Evolutionary conservation across 2,113 vertebrate species (phyloP).

Genomic region (Melanerpes aurifrons): DNA sequence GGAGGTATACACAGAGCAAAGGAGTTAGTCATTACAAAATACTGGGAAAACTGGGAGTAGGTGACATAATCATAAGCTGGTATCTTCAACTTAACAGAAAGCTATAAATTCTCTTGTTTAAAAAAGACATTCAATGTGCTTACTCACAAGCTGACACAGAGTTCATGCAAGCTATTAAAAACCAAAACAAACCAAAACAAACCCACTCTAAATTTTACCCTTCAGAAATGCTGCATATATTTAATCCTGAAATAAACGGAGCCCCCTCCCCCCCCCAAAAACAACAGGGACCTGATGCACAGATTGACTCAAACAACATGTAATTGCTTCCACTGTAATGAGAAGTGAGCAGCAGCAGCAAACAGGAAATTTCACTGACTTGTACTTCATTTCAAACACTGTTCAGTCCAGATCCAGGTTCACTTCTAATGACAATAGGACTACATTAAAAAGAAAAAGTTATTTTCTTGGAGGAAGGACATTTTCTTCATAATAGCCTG

Average conservation of each 20-base stretch:
- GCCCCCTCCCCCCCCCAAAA: neutral
- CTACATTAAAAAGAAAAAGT: neutral
- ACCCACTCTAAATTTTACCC: neutral
- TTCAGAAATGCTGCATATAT: constrained; percentile 18
- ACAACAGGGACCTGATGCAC: neutral
- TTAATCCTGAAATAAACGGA: neutral
- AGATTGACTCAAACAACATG: neutral
- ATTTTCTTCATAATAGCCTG: constrained; percentile 94
- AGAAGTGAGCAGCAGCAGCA: neutral
- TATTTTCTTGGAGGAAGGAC: constrained; percentile 88
- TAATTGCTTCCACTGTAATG: neutral
- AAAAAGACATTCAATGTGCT: constrained; percentile 8
- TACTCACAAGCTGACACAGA: constrained; percentile 33
- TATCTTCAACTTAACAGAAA: constrained; percentile 24
- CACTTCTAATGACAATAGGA: neutral
- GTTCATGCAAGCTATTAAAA: constrained; percentile 9
- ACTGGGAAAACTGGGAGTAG: neutral
- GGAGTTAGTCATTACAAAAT: neutral
- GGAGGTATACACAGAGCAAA: neutral
- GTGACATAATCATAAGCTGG: neutral
- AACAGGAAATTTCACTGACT: constrained; percentile 4
- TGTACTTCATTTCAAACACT: neutral
- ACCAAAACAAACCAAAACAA: neutral
- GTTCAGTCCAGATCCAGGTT: constrained; percentile 21
- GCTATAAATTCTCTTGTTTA: neutral